phyloP scores from a whole-genome alignment of 2,888 invertebrate genomes.

The Cyclophora punctaria region DNA sequence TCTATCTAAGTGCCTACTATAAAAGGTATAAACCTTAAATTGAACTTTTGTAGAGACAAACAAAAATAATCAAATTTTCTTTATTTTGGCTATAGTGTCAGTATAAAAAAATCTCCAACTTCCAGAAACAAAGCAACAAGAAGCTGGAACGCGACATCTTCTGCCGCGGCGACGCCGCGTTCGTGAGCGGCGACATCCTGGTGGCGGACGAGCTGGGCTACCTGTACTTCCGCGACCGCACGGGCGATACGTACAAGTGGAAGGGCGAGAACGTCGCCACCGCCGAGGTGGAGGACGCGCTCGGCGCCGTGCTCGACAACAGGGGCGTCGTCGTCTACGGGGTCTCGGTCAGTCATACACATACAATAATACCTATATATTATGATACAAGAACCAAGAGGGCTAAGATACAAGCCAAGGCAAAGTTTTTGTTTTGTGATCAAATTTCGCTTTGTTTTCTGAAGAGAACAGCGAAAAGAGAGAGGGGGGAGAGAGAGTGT shows the following conservation, averaged over 20 bases:
- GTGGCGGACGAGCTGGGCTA: constrained; percentile 94
- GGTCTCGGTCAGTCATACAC: constrained; percentile 80
- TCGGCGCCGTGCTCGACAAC: constrained; percentile 84
- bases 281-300: constrained; percentile 93
- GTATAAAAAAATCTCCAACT: not conserved
- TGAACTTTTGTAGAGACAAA: too few species aligned
- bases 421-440: too few species aligned
- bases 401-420: too few species aligned
- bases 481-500: too few species aligned
- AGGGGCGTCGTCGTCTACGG: constrained; percentile 92
- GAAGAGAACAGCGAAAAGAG: too few species aligned
- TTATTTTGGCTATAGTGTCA: too few species aligned
- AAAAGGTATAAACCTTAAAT: too few species aligned
- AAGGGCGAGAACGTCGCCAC: constrained; percentile 98
- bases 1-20: too few species aligned
- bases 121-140: constrained; percentile 84
- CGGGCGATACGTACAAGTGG: constrained; percentile 91
- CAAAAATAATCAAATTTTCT: too few species aligned
- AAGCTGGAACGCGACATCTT: constrained; percentile 90
- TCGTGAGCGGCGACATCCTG: constrained; percentile 93
- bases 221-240: constrained; percentile 93
- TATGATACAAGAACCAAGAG: too few species aligned
- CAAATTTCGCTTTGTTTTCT: too few species aligned
- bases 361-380: too few species aligned
- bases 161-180: constrained; percentile 89